phyloP scores from a whole-genome alignment of 2,113 vertebrate species.

The Heterotilapia buettikoferi region DNA sequence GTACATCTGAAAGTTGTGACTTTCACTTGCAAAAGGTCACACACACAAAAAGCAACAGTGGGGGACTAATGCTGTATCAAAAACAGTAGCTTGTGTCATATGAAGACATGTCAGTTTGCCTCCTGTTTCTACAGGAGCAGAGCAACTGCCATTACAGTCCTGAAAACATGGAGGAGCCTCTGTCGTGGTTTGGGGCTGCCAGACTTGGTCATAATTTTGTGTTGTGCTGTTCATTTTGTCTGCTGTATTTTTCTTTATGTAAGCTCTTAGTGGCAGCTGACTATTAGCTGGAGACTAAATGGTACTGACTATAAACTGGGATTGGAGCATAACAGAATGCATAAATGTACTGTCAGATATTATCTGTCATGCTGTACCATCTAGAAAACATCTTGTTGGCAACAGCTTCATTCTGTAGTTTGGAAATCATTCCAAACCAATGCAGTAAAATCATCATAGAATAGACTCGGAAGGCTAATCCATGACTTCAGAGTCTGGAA shows the following conservation, averaged over 20 bases:
- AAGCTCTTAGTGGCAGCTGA: not conserved
- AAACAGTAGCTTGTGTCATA: not conserved
- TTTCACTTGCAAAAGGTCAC: not conserved
- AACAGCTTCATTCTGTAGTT: not conserved
- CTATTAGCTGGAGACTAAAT: not conserved
- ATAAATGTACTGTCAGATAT: not conserved
- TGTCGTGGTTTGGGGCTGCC: rapidly evolving
- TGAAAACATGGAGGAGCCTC: not conserved
- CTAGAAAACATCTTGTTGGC: not conserved
- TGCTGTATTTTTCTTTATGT: not conserved
- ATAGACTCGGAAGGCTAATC: not conserved
- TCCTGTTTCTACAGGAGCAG: not conserved
- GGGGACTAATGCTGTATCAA: not conserved
- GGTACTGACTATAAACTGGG: not conserved
- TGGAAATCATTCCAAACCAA: not conserved
- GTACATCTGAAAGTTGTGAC: not conserved
- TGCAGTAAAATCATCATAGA: not conserved
- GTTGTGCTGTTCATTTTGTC: not conserved
- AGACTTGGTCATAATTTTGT: not conserved
- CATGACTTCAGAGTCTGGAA: not conserved
- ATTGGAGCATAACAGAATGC: not conserved
- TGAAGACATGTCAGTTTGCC: not conserved
- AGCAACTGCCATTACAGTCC: not conserved
- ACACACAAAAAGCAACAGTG: not conserved
- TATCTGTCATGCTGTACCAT: not conserved